Evolutionary conservation across 2,113 vertebrate genomes (phyloP), one percentile per base, ranked within the genome.

Genomic region (Oreochromis tanganicae): DNA sequence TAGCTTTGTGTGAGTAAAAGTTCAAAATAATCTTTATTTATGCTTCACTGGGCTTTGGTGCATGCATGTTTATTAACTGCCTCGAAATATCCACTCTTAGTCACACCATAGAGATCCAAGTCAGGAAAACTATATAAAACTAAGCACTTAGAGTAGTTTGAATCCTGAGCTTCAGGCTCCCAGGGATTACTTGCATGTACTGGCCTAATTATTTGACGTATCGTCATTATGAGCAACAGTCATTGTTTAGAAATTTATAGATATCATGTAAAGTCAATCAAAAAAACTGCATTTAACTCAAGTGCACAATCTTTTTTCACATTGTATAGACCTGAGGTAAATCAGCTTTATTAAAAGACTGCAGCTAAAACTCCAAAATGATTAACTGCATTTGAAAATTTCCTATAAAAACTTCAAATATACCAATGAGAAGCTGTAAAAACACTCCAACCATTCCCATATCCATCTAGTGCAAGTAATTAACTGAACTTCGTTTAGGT

Each of bases 181-280:
- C 68, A 11, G 24, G 9, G 68, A 11, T 48, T 75, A 48, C 71
- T 48, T 29, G 24, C 21, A 48, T 17, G 14, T 48, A 19, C 24
- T 48, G 68, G 9, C 5, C 21, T 48, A 46, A 48, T 29, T 48
- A 75, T 27, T 29, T 75, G 24, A 75, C 3, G 27, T 27, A 73
- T 48, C 0, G 13, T 73, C n/a, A 0, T 4, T 75, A 7, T 75
- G 24, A 19, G 41, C 43, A 19, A 46, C 14, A 7, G 16, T 43
- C 6, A 75, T 48, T 48, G 10, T 29, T 66, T 66, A 27, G 9
- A 46, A 73, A 73, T 46, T 1, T 46, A 48, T 75, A 19, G 41
- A 29, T 11, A 48, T 46, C 0, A 48, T 11, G 9, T 46, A 73
- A 17, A 13, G 21, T 27, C 41, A 46, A 2, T 73, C 38, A 73